phyloP scores from a whole-genome alignment of 1,140 invertebrate species.

The Pogonognathellus flavescens region DNA sequence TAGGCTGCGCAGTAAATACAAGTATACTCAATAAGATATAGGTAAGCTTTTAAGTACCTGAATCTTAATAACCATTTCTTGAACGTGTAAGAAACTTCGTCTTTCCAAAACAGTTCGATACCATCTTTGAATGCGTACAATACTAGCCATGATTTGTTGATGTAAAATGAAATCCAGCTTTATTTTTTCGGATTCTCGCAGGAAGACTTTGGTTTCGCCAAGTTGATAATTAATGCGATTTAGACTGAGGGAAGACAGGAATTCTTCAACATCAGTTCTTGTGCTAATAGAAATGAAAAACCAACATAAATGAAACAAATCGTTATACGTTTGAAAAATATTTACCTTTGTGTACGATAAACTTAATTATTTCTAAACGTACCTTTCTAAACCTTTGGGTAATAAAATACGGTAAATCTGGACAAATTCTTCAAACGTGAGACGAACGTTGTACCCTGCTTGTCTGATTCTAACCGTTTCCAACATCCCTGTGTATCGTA shows the following conservation, averaged over 20 bases:
- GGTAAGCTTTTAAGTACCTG: too few species aligned
- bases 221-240: conserved; percentile 93
- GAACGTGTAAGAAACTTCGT: conserved; percentile 81
- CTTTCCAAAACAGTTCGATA: conserved; percentile 86
- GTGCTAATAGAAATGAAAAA: conserved; percentile 73
- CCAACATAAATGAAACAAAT: conserved; percentile 31
- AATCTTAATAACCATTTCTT: conserved; percentile 81
- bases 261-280: conserved; percentile 83
- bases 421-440: conserved; percentile 95
- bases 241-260: conserved; percentile 83
- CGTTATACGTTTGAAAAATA: too few species aligned
- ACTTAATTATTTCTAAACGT: too few species aligned
- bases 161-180: conserved; percentile 92
- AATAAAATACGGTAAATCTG: conserved; percentile 91
- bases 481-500: conserved; percentile 94
- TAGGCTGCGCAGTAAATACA: too few species aligned
- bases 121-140: conserved; percentile 93
- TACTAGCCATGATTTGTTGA: conserved; percentile 92
- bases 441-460: conserved; percentile 93
- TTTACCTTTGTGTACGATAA: too few species aligned
- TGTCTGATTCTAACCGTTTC: conserved; percentile 95
- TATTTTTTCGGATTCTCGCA: conserved; percentile 94
- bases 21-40: too few species aligned
- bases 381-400: conserved; percentile 84
- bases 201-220: conserved; percentile 90